A percentile compares a stretch with the other conserved stretches of the same genome.
Evolutionary conservation across 1,140 invertebrate species (phyloP).

Genomic region (Vollenhovia emeryi): DNA sequence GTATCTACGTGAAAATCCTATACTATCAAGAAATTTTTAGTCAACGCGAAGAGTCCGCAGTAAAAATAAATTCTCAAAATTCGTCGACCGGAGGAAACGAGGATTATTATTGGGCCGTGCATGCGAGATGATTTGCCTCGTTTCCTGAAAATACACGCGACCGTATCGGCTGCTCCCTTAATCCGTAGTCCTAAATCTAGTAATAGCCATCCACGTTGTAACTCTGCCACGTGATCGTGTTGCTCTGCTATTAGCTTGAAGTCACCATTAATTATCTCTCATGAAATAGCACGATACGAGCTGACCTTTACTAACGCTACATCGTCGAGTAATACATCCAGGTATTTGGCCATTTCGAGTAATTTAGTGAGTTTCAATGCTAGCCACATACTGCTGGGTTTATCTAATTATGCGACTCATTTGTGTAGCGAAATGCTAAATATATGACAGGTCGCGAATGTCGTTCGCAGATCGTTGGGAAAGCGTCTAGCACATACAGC

Average conservation of each 20-base stretch:
- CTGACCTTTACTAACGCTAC: conserved; percentile 61
- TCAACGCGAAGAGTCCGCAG: neutral
- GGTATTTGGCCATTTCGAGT: conserved; percentile 75
- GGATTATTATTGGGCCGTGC: conserved; percentile 25
- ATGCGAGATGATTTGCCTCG: conserved; percentile 22
- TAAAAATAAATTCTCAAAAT: conserved; percentile 9
- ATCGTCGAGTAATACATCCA: conserved; percentile 72
- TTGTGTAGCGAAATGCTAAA: conserved; percentile 9
- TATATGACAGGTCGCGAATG: conserved; percentile 45
- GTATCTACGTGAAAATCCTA: neutral
- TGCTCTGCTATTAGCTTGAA: conserved; percentile 72
- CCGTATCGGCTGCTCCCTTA: conserved; percentile 48
- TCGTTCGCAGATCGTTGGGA: conserved; percentile 21
- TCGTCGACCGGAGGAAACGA: neutral
- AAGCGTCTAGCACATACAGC: neutral
- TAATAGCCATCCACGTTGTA: conserved; percentile 61
- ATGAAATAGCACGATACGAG: conserved; percentile 65
- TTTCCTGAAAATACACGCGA: conserved; percentile 26
- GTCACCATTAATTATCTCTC: conserved; percentile 75
- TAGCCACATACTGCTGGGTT: conserved; percentile 24
- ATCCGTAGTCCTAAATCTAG: conserved; percentile 60
- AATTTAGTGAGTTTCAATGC: conserved; percentile 67
- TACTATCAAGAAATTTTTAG: neutral
- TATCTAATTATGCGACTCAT: conserved; percentile 45
- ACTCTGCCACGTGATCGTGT: conserved; percentile 62